Conservation (phyloP, 92 coral and sea anemone genomes). For the Zoanthus sociatus region DNA sequence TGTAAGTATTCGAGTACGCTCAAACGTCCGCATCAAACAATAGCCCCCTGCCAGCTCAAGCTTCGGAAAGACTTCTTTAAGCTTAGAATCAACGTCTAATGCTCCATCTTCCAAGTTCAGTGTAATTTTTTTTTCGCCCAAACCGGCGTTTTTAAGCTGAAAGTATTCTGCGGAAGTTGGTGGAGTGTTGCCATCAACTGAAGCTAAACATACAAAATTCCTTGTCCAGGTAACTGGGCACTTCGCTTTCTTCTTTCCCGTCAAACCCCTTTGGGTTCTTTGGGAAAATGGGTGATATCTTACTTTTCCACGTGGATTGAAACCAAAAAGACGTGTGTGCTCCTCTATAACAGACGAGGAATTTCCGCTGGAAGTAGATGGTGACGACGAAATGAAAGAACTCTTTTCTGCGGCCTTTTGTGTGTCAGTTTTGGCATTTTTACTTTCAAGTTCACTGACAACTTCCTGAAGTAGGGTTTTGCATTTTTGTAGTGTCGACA, state of each 20-base stretch:
- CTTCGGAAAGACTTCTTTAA: background rate
- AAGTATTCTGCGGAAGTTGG: too few species aligned
- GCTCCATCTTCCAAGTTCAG: background rate
- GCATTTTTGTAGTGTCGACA: background rate
- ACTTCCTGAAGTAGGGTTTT: too few species aligned
- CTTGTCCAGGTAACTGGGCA: slow-evolving; percentile 15
- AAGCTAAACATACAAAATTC: slow-evolving; percentile 10
- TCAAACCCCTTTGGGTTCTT: background rate
- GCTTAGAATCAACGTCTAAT: background rate
- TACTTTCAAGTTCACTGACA: too few species aligned
- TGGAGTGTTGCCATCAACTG: slow-evolving; percentile 7
- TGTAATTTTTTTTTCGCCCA: slow-evolving; percentile 8
- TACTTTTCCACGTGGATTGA: too few species aligned
- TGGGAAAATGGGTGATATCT: background rate
- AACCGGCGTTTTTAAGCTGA: too few species aligned
- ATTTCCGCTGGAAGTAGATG: background rate
- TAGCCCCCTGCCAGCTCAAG: background rate
- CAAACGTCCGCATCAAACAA: slow-evolving; percentile 4
- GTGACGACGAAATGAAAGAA: background rate
- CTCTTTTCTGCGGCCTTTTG: background rate
- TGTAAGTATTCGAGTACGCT: background rate
- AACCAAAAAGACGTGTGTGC: background rate
- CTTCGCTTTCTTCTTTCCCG: background rate
- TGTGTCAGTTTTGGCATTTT: too few species aligned
- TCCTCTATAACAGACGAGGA: slow-evolving; percentile 12